Evolutionary conservation across 1,140 invertebrate genomes (phyloP), one percentile per base, ranked within the genome.

Genomic region (Drosophila quadrilineata): DNA sequence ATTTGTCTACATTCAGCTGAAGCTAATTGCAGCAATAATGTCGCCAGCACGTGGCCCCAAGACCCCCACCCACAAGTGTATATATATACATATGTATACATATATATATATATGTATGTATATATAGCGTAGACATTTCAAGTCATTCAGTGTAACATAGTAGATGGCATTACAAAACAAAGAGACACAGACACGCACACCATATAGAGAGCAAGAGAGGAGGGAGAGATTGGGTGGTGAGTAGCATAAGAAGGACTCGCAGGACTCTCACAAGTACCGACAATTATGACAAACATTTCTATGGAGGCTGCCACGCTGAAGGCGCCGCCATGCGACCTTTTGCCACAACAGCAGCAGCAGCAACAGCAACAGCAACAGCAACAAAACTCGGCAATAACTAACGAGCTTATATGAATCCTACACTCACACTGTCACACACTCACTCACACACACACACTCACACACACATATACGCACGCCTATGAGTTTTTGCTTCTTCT

Each of bases 1-100:
- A 85, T 84, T 84, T 84, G 79, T 79, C 70, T 60, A 60, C 73
- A 84, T 77, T 85, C 77, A 50, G 65, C 66, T 33, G 40, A 16
- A 41, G 79, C 79, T 84, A 84, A 84, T 84, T 84, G 79, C 79
- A 62, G 74, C 79, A 85, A 84, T 84, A 84, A 84, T 84, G 77
- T 71, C 66, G 79, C n/a, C n/a, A n/a, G n/a, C 77, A 84, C 77
- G 77, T 82, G 77, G 57, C 60, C 28, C 45, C 24, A 14, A 14
- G 49, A 38, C 14, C 36, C 28, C 6, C 8, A 1, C 26, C 10
- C 16, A 38, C 14, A 41, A 5, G 24, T 17, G 45, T 19, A 8
- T 17, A 14, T 26, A 9, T 52, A 24, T 12, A 10, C 22, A 24
- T 53, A 36, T 40, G 8, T 41, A n/a, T 33, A 6, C 10, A 10